Evolutionary conservation across 2,888 invertebrate species (phyloP).

Genomic region (Xanthorhoe spadicearia): DNA sequence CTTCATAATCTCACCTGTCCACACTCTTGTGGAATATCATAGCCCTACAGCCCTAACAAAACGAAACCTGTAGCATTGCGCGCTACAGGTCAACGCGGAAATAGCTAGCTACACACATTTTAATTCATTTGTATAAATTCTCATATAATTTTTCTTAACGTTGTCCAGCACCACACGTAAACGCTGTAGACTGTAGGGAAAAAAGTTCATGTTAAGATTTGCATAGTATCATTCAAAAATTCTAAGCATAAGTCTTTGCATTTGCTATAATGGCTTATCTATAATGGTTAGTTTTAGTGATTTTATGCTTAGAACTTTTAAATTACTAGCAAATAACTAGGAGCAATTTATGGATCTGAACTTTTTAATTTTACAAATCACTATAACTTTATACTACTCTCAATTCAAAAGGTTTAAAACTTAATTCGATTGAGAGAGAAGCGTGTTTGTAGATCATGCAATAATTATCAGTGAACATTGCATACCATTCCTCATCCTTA

Average conservation of each 20-base stretch:
- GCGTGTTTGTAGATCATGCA: conserved; percentile 33
- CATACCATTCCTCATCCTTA: conserved; percentile 99
- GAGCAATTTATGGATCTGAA: conserved; percentile 47
- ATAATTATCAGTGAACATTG: conserved; percentile 39
- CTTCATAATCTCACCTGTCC: conserved; percentile 84
- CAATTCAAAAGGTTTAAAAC: conserved; percentile 4
- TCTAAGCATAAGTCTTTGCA: conserved; percentile 66
- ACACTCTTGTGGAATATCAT: conserved; percentile 74
- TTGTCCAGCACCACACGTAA: conserved; percentile 79
- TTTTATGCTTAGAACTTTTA: conserved; percentile 76
- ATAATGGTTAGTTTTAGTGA: conserved; percentile 3
- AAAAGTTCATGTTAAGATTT: conserved; percentile 82
- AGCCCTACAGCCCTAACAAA: conserved; percentile 81
- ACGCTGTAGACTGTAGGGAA: conserved; percentile 85
- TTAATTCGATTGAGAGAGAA: conserved; percentile 26
- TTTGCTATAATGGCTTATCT: conserved; percentile 18
- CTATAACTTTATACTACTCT: background rate
- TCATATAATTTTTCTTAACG: conserved; percentile 75
- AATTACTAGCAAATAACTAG: conserved; percentile 69
- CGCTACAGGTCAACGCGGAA: conserved; percentile 84
- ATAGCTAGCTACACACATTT: conserved; percentile 82
- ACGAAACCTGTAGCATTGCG: conserved; percentile 85
- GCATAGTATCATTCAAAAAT: conserved; percentile 73
- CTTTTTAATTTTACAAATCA: conserved; percentile 17
- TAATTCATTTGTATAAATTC: conserved; percentile 76